These are phyloP conservation scores for Pelosia muscerda DNA, from an alignment of 2,888 invertebrate genomes.

Conservation along the genomic window DNA sequence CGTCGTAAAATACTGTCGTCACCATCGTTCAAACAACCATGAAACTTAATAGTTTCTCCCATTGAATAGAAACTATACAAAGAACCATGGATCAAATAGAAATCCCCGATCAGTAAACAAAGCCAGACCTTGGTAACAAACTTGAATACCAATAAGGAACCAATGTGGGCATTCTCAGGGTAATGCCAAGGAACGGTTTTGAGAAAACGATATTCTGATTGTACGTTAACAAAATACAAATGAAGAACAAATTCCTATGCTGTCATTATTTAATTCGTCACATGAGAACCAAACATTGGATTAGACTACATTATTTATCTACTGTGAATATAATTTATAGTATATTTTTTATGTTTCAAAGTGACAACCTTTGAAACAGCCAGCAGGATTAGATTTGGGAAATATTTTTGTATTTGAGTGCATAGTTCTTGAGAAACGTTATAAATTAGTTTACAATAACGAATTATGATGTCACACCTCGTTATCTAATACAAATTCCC, in stretches of 20 bases:
- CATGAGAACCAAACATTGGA: conserved; percentile 70
- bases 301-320: conserved; percentile 30
- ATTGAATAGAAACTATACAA: conserved; percentile 58
- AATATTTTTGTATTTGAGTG: background rate
- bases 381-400: background rate
- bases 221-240: conserved; percentile 74
- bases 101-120: conserved; percentile 75
- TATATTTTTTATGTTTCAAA: background rate
- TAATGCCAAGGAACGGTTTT: conserved; percentile 82
- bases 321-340: background rate
- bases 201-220: conserved; percentile 83
- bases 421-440: background rate
- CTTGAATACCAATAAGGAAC: conserved; percentile 73
- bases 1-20: conserved; percentile 48
- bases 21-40: conserved; percentile 46
- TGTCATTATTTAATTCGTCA: conserved; percentile 74
- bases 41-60: conserved; percentile 54
- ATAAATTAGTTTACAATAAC: conserved; percentile 1
- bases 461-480: background rate
- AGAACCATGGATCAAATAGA: conserved; percentile 62
- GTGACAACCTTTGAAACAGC: background rate
- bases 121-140: conserved; percentile 53
- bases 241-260: conserved; percentile 74
- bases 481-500: background rate
- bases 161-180: conserved; percentile 73